A percentile compares a stretch with the other conserved stretches of the same genome.
Conservation (phyloP, 2,797 vertebrate species). For the Pelodytes ibericus region DNA sequence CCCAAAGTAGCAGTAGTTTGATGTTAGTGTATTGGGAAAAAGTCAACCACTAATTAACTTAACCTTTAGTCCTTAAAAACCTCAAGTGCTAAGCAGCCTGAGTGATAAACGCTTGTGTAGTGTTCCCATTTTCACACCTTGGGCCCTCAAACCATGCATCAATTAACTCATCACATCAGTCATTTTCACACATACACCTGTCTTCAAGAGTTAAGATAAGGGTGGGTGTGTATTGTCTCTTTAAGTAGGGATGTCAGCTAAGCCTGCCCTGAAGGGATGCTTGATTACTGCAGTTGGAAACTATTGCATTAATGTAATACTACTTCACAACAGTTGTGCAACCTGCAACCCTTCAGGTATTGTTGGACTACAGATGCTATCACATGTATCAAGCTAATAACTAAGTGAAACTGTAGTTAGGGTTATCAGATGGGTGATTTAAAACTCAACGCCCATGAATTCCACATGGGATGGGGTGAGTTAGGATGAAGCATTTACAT, state of each 20-base stretch:
- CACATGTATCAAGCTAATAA: too few species aligned
- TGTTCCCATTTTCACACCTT: neutral
- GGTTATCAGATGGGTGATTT: too few species aligned
- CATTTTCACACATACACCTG: conserved; percentile 9
- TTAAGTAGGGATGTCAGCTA: neutral
- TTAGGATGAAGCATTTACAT: too few species aligned
- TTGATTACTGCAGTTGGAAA: neutral
- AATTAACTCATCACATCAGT: neutral
- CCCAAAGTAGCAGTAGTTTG: too few species aligned
- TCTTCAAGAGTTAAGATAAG: neutral
- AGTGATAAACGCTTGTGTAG: neutral
- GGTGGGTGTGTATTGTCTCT: neutral
- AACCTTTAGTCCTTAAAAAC: neutral
- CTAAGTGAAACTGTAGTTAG: too few species aligned
- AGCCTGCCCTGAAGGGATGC: neutral
- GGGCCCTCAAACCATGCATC: neutral
- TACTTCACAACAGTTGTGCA: too few species aligned
- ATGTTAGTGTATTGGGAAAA: neutral
- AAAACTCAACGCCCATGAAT: too few species aligned
- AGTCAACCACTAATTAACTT: conserved; percentile 4
- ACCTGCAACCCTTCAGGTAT: too few species aligned
- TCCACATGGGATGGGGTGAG: too few species aligned
- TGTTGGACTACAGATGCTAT: too few species aligned
- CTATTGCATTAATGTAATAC: neutral
- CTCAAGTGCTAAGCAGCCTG: neutral